Percentiles rank a stretch among this genome's conserved stretches.
Evolutionary conservation across 2,888 invertebrate species (phyloP).

Genomic region (Ormyrus thymus): DNA sequence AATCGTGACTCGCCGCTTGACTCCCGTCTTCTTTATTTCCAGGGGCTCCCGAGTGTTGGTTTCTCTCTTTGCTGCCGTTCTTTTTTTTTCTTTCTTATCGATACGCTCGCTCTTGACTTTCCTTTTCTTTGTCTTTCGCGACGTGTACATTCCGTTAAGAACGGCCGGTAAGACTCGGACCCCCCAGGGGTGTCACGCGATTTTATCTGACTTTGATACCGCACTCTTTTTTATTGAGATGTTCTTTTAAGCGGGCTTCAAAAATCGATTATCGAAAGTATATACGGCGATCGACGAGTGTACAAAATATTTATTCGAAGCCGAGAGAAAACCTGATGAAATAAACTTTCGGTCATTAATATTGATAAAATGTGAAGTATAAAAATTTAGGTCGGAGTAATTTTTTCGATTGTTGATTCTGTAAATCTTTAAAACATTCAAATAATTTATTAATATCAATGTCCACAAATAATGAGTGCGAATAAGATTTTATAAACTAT

Average conservation of each 20-base stretch:
- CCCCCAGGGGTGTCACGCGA: slow-evolving; percentile 72
- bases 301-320: no score
- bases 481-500: no score
- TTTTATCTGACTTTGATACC: slow-evolving; percentile 62
- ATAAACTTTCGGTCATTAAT: no score
- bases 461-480: no score
- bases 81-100: slow-evolving; percentile 49
- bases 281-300: no score
- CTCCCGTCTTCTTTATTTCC: slow-evolving; percentile 60
- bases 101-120: slow-evolving; percentile 20
- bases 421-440: no score
- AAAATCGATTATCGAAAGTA: no score
- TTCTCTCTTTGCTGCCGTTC: neutral
- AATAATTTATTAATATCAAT: no score
- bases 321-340: no score
- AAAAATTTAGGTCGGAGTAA: no score
- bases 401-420: no score
- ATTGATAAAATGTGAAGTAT: no score
- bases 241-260: neutral
- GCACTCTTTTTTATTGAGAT: neutral
- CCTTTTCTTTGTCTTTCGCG: slow-evolving; percentile 36
- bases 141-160: slow-evolving; percentile 54
- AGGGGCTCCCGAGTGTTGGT: slow-evolving; percentile 37
- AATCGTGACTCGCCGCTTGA: slow-evolving; percentile 60
- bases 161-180: slow-evolving; percentile 63